Base-by-base conservation (phyloP, 2,888 invertebrate species). In the Nebria brevicollis region DNA sequence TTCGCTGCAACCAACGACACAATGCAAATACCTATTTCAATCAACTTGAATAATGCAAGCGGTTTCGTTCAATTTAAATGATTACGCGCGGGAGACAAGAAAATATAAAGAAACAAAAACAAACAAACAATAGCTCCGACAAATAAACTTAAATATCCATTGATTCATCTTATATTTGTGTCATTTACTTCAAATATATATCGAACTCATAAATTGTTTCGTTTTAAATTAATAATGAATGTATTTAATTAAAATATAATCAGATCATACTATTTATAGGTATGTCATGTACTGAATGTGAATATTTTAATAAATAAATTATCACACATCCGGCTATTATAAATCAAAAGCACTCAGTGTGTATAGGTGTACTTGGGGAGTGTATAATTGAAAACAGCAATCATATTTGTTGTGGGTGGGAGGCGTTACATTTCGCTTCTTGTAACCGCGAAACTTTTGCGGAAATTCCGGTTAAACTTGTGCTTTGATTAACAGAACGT, bases 1-100 rank as follows among this genome's bases (percentile, higher is more conserved):
- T 20, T 15, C 70, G 34, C 25, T 70, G 26, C 70, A 20, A 26
- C 25, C 15, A 70, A 2, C 54, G 54, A 54, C 70, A 70, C 70
- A 70, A 70, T 70, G 70, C 70, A 70, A 70, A 70, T 70, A 34
- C 70, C 54, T 54, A 54, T 70, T 70, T 70, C 70, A 70, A 70
- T 70, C 70, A 70, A 34, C 34, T 25, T 70, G 70, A 70, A 70
- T 70, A 70, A 70, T 70, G 70, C 70, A 70, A 70, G 34, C 70
- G 70, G 11, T 70, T 70, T 6, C 70, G 70, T 70, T 70, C 70
- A 70, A 70, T 70, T 70, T 70, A 70, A 70, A 70, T 70, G 70
- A 70, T 70, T 70, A 34, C 70, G 66, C 15, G 25, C 25, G 70
- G 54, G 54, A 54, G 11, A 70, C 20, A 15, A 70, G 26, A 70